Conservation (phyloP, 1,140 invertebrate species). For the Adoxophyes honmai region DNA sequence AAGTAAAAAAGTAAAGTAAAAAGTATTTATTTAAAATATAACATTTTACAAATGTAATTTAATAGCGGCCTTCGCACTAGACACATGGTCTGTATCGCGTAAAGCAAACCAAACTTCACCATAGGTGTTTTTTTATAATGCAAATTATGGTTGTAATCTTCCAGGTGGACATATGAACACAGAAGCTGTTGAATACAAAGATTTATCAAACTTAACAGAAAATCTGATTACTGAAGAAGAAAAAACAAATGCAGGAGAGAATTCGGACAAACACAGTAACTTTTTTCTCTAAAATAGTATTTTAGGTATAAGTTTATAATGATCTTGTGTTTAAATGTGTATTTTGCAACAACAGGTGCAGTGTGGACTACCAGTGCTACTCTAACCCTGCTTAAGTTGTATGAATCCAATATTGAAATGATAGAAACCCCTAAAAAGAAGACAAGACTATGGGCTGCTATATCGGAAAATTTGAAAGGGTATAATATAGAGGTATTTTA, state of each 20-base stretch:
- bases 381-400: conserved; percentile 34
- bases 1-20: too few species aligned
- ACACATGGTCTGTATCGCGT: too few species aligned
- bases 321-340: too few species aligned
- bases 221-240: neutral
- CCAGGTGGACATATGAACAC: neutral
- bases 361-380: conserved; percentile 39
- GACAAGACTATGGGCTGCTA: conserved; percentile 41
- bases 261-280: conserved; percentile 29
- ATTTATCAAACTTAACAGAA: neutral
- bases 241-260: conserved; percentile 18
- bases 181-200: conserved; percentile 2
- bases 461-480: conserved; percentile 40
- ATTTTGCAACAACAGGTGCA: conserved; percentile 34
- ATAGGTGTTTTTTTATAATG: too few species aligned
- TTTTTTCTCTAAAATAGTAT: too few species aligned
- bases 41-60: too few species aligned
- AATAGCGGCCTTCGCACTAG: too few species aligned
- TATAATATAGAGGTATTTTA: conserved; percentile 38
- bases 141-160: neutral
- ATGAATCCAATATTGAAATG: conserved; percentile 43
- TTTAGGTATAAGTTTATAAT: too few species aligned
- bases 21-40: too few species aligned
- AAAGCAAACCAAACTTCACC: too few species aligned
- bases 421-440: conserved; percentile 47